phyloP scores from a whole-genome alignment of 2,113 vertebrate species.

The Protobothrops flavoviridis region DNA sequence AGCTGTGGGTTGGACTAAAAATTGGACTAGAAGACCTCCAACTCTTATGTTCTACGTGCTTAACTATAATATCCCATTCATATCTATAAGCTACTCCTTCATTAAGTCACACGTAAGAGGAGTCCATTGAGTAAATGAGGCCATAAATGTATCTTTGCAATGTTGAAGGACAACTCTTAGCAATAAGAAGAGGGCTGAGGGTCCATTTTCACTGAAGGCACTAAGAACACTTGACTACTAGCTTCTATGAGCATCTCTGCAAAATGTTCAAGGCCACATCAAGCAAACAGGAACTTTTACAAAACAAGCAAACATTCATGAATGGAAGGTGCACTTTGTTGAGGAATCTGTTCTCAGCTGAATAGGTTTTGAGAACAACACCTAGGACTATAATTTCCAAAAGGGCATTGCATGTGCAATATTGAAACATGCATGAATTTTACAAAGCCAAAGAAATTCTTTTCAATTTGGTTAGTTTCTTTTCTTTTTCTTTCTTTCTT shows the following conservation, averaged over 20 bases:
- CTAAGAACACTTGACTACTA: not conserved
- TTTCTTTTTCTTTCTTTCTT: no score
- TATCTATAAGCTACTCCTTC: not conserved
- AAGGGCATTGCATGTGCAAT: conserved; percentile 45
- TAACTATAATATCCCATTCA: not conserved
- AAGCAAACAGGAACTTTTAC: not conserved
- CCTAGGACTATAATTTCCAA: conserved; percentile 28
- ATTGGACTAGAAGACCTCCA: not conserved
- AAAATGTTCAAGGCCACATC: not conserved
- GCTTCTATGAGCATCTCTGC: not conserved
- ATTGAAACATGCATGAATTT: conserved; percentile 34
- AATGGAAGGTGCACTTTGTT: not conserved
- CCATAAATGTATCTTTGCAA: not conserved
- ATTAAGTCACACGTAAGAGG: not conserved
- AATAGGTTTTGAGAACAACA: conserved; percentile 37
- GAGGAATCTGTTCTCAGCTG: not conserved
- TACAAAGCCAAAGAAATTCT: conserved; percentile 35
- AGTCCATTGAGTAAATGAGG: not conserved
- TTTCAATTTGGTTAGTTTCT: conserved; percentile 20
- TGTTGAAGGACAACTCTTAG: not conserved
- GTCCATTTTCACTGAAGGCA: not conserved
- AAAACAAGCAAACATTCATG: not conserved
- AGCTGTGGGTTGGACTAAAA: not conserved
- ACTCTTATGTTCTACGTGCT: not conserved
- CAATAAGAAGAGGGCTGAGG: not conserved